Conservation (phyloP, 2,113 vertebrate genomes). For the Melozone crissalis region DNA sequence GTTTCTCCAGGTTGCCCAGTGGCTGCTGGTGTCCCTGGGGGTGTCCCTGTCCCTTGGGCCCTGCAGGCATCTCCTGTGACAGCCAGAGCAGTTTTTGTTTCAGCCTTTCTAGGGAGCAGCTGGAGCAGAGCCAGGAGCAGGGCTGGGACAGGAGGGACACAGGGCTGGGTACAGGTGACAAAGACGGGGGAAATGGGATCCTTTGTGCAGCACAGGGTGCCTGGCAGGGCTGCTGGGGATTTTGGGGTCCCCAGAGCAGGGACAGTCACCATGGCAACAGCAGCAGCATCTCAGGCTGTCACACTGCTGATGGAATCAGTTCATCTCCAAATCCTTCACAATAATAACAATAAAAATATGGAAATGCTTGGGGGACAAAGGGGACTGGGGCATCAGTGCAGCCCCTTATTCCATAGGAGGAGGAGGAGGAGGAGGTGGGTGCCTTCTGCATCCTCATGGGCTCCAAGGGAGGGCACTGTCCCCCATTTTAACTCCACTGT, state of each 20-base stretch:
- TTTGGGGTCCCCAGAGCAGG: conserved; percentile 23
- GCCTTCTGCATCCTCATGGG: too few relatives aligned
- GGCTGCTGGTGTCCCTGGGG: not conserved
- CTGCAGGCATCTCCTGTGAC: not conserved
- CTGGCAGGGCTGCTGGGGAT: not conserved
- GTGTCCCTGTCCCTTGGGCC: not conserved
- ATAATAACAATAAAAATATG: too few relatives aligned
- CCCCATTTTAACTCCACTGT: too few relatives aligned
- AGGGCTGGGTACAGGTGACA: not conserved
- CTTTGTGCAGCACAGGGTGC: not conserved
- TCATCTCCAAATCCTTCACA: not conserved
- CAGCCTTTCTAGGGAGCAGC: conserved; percentile 50
- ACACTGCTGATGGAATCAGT: conserved; percentile 48
- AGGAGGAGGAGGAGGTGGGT: too few relatives aligned
- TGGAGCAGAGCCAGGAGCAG: conserved; percentile 38
- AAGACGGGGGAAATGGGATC: not conserved
- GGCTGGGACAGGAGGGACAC: not conserved
- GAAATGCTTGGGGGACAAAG: too few relatives aligned
- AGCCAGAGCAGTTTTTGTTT: conserved; percentile 22
- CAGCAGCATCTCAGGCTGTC: conserved; percentile 76
- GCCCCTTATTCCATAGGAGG: too few relatives aligned
- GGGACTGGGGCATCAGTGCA: too few relatives aligned
- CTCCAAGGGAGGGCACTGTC: too few relatives aligned
- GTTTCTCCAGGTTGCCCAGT: not conserved
- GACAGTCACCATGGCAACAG: conserved; percentile 72